Evolutionary conservation across 2,797 vertebrate genomes (phyloP).

Genomic region (Todus mexicanus): DNA sequence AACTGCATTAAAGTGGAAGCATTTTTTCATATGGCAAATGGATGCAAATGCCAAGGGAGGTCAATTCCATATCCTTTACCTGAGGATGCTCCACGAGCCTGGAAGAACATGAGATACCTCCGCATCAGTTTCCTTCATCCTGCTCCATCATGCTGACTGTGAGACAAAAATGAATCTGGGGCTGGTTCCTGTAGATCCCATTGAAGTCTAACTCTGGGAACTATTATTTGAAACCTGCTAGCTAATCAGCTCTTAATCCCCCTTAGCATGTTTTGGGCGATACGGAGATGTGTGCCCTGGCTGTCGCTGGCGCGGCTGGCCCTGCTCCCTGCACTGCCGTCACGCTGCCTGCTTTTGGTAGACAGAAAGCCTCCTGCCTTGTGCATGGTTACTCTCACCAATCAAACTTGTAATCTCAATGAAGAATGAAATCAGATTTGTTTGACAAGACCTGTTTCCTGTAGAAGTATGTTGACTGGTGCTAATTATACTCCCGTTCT

Average conservation of each 20-base stretch:
- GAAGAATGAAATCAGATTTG: constrained; percentile 63
- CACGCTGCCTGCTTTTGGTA: background rate
- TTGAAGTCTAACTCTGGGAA: background rate
- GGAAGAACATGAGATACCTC: background rate
- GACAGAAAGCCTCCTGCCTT: background rate
- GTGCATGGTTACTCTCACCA: background rate
- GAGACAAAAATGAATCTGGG: background rate
- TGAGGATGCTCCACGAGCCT: background rate
- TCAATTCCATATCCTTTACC: background rate
- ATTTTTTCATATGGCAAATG: background rate
- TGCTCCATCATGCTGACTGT: background rate
- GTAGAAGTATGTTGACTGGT: constrained; percentile 41
- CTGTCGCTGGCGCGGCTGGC: background rate
- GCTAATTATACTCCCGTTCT: constrained; percentile 54
- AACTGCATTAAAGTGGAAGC: background rate
- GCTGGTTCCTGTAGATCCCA: background rate
- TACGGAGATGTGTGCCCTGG: background rate
- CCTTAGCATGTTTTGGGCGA: background rate
- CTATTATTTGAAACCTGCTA: background rate
- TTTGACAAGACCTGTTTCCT: constrained; percentile 58
- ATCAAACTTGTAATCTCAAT: constrained; percentile 44
- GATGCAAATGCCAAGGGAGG: background rate
- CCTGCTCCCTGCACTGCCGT: background rate
- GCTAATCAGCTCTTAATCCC: background rate
- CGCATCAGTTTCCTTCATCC: background rate